Evolutionary conservation across 2,888 invertebrate species (phyloP), one percentile per base, ranked within the genome.

Genomic region (Hylaea fasciaria): DNA sequence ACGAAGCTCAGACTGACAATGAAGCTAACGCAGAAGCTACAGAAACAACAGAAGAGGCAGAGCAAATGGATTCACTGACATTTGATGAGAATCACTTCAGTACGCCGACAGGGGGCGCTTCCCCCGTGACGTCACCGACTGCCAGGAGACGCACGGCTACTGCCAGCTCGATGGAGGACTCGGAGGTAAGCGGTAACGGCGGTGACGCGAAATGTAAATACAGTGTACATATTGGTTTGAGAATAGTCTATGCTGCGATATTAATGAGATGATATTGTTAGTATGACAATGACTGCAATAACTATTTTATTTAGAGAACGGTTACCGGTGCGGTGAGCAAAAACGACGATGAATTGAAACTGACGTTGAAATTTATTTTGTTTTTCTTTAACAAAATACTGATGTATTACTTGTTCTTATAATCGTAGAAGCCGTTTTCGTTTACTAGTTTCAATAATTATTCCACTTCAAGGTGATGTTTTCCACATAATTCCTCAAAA

Each of bases 51-150:
- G 70, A 64, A 48, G 61, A 59, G 17, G 66, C 67, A 44, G 76
- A 77, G 45, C 59, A 64, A 35, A 44, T 65, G 10, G 83, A 78
- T 37, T 76, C 76, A n/a, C 66, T 91, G 71, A 91, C 88, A 17
- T 91, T 92, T 66, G 91, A 93, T 71, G 92, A 92, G 80, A 92
- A 92, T 72, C 92, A 93, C 77, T 92, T 93, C 76, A 93, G 91
- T 71, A 92, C 92, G 56, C 92, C 92, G 44, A 83, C 81, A 12
- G 88, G 82, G n/a, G 86, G 85, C 44, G 79, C 71, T 2, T 81
- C 85, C 29, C 89, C 88, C 29, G 77, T 70, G 65, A 68, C 75
- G 67, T 76, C 81, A 60, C 82, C 77, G 22, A 68, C 72, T 32
- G 49, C 73, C 16, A 74, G 78, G 4, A 70, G 81, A 13, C 73